These are phyloP conservation scores for Bombus picipes DNA, from an alignment of 1,140 invertebrate species.

Conservation along the genomic window DNA sequence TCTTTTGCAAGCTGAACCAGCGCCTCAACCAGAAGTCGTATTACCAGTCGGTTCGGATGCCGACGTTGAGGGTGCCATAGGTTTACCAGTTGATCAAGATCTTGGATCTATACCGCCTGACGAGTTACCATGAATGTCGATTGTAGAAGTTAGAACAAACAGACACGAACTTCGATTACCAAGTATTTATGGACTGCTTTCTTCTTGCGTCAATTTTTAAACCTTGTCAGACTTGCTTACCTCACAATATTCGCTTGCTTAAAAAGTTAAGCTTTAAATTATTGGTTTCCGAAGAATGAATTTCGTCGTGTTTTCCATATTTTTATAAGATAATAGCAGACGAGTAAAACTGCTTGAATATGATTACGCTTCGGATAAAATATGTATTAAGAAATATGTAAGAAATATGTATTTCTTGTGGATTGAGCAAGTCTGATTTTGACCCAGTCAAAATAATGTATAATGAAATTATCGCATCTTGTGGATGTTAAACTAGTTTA, in stretches of 20 bases:
- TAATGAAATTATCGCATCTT: slow-evolving; percentile 31
- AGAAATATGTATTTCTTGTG: background rate
- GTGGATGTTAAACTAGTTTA: slow-evolving; percentile 45
- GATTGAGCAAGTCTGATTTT: slow-evolving; percentile 7
- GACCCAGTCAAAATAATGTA: slow-evolving; percentile 14
- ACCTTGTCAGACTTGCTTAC: slow-evolving; percentile 20
- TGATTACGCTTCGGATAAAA: background rate
- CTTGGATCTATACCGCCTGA: slow-evolving; percentile 61
- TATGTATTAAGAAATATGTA: background rate
- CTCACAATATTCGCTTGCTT: slow-evolving; percentile 12
- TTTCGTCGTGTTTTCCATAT: slow-evolving; percentile 15
- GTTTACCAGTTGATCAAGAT: slow-evolving; percentile 63
- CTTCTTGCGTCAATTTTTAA: slow-evolving; percentile 51
- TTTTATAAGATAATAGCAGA: slow-evolving; percentile 7
- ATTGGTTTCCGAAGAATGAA: slow-evolving; percentile 13
- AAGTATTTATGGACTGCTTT: slow-evolving; percentile 37
- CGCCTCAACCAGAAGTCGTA: slow-evolving; percentile 68
- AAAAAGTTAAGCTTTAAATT: slow-evolving; percentile 6
- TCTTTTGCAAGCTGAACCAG: slow-evolving; percentile 58
- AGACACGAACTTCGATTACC: slow-evolving; percentile 14
- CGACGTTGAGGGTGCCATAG: slow-evolving; percentile 75
- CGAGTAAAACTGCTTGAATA: background rate
- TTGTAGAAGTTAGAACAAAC: background rate
- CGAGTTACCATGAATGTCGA: slow-evolving; percentile 59
- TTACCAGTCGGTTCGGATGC: slow-evolving; percentile 70